Conservation (phyloP, 1,140 invertebrate genomes). For the Parasteatoda tepidariorum region DNA sequence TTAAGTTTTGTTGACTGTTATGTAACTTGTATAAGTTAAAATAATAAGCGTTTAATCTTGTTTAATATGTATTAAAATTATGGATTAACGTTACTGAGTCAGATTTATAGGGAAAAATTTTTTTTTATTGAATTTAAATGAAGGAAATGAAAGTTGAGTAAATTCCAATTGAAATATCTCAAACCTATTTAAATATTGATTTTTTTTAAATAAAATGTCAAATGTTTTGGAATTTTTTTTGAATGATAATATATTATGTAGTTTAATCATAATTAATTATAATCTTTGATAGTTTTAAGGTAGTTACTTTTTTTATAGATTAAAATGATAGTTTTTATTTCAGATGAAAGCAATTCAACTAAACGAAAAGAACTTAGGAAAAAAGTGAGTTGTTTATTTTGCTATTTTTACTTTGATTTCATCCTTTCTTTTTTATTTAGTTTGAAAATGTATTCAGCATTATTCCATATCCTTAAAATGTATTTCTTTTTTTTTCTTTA, state of each 20-base stretch:
- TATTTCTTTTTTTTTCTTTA: no score
- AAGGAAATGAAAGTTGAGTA: no score
- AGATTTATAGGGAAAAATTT: no score
- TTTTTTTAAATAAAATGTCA: not conserved
- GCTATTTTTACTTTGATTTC: not conserved
- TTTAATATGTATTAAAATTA: no score
- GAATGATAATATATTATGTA: no score
- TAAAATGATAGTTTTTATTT: not conserved
- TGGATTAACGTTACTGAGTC: no score
- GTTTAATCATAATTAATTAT: not conserved
- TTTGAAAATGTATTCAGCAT: no score
- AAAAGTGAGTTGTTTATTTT: conserved; percentile 1
- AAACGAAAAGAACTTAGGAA: conserved; percentile 17
- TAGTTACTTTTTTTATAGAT: not conserved
- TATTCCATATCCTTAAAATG: no score
- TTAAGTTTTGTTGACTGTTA: not conserved
- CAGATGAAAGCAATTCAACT: conserved; percentile 1
- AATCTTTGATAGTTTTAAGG: not conserved
- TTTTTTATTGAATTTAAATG: no score
- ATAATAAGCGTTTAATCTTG: not conserved
- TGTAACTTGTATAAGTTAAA: not conserved
- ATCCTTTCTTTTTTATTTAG: no score
- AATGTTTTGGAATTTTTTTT: not conserved
- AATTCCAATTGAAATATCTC: not conserved
- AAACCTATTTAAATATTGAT: not conserved